Percentiles rank a stretch among this genome's conserved stretches.
Conservation (phyloP, 1,140 invertebrate species). For the Argopecten irradians region DNA sequence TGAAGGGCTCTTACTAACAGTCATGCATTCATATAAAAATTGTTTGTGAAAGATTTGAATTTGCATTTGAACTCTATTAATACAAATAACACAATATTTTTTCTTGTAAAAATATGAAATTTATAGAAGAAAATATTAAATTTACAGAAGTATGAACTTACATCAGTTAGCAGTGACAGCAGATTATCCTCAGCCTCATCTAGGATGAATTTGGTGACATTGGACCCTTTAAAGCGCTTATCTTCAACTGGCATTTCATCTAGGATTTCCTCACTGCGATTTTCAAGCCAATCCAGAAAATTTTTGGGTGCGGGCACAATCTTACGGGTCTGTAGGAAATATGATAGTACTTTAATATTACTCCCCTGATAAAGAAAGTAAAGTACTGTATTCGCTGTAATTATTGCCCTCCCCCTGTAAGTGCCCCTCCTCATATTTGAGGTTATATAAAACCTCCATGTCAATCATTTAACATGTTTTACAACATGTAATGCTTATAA, state of each 20-base stretch:
- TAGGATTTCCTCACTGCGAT: neutral
- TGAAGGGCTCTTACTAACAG: too few relatives aligned
- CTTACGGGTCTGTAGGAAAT: neutral
- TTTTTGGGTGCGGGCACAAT: constrained; percentile 27
- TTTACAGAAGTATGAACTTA: neutral
- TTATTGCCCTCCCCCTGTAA: neutral
- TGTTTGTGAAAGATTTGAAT: too few relatives aligned
- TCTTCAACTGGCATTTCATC: constrained; percentile 31
- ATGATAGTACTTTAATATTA: neutral
- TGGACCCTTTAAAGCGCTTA: neutral
- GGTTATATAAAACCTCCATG: neutral
- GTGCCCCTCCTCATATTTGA: neutral
- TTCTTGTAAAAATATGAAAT: too few relatives aligned
- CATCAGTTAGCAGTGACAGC: neutral
- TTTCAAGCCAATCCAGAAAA: constrained; percentile 24
- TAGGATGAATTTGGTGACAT: constrained; percentile 30
- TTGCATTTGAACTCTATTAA: too few relatives aligned
- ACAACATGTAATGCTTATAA: neutral
- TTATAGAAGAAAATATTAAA: too few relatives aligned
- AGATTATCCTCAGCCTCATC: constrained; percentile 31
- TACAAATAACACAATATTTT: too few relatives aligned
- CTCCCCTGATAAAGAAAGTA: too few relatives aligned
- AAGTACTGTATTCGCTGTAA: neutral
- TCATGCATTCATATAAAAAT: too few relatives aligned
- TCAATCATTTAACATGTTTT: neutral